Conservation (phyloP, 23 tunicate genomes). For the Diplosoma virens region DNA sequence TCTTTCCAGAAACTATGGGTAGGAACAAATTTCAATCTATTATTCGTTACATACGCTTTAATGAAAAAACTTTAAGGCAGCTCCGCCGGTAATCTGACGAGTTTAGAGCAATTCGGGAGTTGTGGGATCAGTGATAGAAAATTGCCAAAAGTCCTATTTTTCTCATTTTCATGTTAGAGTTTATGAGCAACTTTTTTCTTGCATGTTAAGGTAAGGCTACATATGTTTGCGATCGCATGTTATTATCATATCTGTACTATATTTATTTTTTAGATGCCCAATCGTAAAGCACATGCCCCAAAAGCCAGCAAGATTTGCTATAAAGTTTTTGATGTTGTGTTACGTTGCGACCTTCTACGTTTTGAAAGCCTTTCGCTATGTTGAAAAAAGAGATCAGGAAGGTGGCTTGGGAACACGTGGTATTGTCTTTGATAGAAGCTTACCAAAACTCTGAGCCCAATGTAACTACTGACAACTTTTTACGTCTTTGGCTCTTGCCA, state of each 20-base stretch:
- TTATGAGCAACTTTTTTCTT: no score
- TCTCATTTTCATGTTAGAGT: no score
- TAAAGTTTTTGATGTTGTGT: neutral
- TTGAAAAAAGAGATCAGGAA: neutral
- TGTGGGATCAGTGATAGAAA: constrained; percentile 15
- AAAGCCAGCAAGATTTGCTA: neutral
- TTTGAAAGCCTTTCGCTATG: neutral
- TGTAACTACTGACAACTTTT: neutral
- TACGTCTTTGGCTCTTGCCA: neutral
- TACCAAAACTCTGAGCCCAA: neutral
- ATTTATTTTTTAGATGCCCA: neutral
- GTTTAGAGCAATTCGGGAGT: constrained; percentile 7
- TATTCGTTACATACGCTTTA: constrained; percentile 3
- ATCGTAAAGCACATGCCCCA: neutral
- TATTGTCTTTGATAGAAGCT: neutral
- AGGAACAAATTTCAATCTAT: constrained; percentile 12
- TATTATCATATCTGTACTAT: neutral
- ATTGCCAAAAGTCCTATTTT: no score
- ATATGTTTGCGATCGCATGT: neutral
- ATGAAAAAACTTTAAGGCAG: constrained; percentile 10
- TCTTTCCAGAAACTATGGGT: neutral
- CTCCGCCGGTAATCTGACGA: constrained; percentile 3
- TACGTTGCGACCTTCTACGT: neutral
- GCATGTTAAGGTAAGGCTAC: neutral
- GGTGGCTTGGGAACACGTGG: neutral